Evolutionary conservation across 2,113 vertebrate species (phyloP).

Genomic region (Cervus canadensis): DNA sequence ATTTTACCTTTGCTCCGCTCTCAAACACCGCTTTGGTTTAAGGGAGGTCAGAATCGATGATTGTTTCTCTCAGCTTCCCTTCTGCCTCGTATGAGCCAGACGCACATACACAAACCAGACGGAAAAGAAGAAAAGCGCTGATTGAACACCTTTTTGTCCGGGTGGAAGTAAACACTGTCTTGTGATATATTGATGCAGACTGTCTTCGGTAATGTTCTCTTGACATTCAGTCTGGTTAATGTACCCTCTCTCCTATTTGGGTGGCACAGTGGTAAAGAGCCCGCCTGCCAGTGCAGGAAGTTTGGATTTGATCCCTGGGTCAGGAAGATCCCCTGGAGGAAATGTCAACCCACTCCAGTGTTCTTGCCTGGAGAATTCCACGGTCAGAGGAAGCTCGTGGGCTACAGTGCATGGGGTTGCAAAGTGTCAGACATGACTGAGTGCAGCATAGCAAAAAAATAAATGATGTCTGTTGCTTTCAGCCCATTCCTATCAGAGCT

Average conservation of each 20-base stretch:
- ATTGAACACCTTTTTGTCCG: fast-evolving
- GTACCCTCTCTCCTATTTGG: no score
- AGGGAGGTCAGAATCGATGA: no score
- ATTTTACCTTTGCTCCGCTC: not conserved
- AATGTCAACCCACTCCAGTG: not conserved
- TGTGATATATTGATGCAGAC: fast-evolving
- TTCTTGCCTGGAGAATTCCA: not conserved
- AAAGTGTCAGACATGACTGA: not conserved
- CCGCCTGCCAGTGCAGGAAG: fast-evolving
- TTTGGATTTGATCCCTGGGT: not conserved
- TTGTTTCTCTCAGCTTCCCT: not conserved
- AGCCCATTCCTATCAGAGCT: fast-evolving
- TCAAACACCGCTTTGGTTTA: not conserved
- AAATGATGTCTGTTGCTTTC: not conserved
- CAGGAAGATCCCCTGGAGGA: not conserved
- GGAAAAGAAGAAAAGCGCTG: fast-evolving
- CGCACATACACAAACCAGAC: fast-evolving
- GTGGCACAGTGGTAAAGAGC: not conserved
- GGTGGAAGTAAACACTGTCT: fast-evolving
- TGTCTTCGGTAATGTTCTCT: not conserved
- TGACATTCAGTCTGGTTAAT: fast-evolving
- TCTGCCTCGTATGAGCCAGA: not conserved
- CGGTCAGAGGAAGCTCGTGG: not conserved
- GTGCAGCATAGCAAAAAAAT: not conserved
- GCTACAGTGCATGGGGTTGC: fast-evolving